Percentiles rank a stretch among this genome's conserved stretches.
Conservation (phyloP, 2,888 invertebrate genomes). For the Anticlea derivata region DNA sequence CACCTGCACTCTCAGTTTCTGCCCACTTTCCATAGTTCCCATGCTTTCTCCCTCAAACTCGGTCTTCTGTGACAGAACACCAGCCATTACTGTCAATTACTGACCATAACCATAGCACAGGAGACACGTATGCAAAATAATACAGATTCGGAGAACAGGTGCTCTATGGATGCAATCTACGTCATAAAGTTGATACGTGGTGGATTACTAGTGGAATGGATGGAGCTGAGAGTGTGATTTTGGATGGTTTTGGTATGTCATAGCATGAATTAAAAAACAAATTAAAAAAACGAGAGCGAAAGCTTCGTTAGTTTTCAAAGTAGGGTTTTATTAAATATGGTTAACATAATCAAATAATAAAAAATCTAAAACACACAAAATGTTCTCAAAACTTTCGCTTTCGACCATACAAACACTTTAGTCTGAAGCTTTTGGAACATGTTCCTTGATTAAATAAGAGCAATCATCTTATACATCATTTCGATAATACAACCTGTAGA, state of each 20-base stretch:
- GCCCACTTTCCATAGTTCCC: constrained; percentile 31
- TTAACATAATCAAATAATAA: no score
- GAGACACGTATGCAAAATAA: constrained; percentile 53
- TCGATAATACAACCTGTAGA: no score
- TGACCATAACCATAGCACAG: constrained; percentile 18
- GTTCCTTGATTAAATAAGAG: no score
- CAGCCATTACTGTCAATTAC: constrained; percentile 23
- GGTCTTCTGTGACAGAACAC: constrained; percentile 28
- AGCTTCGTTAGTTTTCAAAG: no score
- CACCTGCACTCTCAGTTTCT: not conserved
- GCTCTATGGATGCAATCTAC: constrained; percentile 58
- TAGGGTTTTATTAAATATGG: no score
- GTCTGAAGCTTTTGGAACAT: no score
- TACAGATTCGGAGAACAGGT: constrained; percentile 70
- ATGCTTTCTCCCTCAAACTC: constrained; percentile 32
- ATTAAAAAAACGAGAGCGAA: no score
- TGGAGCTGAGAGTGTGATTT: constrained; percentile 45
- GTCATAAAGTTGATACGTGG: constrained; percentile 55
- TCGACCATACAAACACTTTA: no score
- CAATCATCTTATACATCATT: no score
- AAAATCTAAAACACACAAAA: no score
- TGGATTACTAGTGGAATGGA: constrained; percentile 30
- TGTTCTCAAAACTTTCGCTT: no score
- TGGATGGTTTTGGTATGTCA: constrained; percentile 1
- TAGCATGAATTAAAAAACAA: no score